Evolutionary conservation across 1,140 invertebrate species (phyloP).

Genomic region (Octopus bimaculoides): DNA sequence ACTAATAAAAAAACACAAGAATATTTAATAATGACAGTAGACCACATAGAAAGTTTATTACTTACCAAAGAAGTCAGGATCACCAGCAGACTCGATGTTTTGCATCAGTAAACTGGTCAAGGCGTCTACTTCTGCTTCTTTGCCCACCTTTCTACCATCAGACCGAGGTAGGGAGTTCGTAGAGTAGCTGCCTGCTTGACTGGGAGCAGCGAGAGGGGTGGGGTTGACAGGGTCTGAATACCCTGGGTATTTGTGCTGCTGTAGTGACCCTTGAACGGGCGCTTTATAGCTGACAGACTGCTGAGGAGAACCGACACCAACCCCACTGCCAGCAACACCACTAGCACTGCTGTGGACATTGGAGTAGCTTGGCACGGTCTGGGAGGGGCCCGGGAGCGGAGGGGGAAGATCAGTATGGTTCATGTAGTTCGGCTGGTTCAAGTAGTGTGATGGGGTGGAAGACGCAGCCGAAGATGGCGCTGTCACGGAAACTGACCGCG

Average conservation of each 20-base stretch:
- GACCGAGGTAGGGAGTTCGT: neutral
- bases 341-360: neutral
- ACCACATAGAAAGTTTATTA: neutral
- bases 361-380: neutral
- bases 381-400: neutral
- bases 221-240: too few species aligned
- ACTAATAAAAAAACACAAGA: too few species aligned
- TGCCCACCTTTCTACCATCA: slow-evolving; percentile 15
- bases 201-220: too few species aligned
- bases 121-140: slow-evolving; percentile 81
- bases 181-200: too few species aligned
- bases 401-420: neutral
- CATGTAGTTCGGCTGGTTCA: neutral
- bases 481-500: neutral
- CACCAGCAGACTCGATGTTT: slow-evolving; percentile 72
- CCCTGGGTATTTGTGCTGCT: too few species aligned
- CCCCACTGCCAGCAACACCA: too few species aligned
- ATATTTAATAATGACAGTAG: too few species aligned
- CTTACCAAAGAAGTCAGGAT: slow-evolving; percentile 74
- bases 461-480: neutral
- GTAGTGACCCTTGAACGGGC: too few species aligned
- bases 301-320: too few species aligned
- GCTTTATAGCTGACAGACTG: too few species aligned
- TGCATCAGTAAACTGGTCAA: slow-evolving; percentile 82
- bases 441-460: neutral